These are phyloP conservation scores for Irena cyanogastra DNA, from an alignment of 2,113 vertebrate species.

Conservation along the genomic window DNA sequence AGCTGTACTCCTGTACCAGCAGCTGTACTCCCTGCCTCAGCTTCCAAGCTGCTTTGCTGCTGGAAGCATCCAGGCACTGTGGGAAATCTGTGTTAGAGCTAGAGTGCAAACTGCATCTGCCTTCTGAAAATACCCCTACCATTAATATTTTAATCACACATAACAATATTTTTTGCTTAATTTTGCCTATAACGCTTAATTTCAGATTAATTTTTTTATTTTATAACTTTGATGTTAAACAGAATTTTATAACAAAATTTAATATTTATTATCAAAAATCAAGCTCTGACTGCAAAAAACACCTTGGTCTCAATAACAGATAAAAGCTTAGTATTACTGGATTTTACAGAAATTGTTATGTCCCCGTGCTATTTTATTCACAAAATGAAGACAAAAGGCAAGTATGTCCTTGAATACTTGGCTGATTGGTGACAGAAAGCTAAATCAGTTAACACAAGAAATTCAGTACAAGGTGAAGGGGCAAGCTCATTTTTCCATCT, in stretches of 20 bases:
- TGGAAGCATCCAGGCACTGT: rapidly evolving
- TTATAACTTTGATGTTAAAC: not conserved
- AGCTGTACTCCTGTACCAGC: not conserved
- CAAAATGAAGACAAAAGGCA: not conserved
- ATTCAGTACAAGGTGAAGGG: not conserved
- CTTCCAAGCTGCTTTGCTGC: not conserved
- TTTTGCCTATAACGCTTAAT: not conserved
- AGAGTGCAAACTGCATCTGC: not conserved
- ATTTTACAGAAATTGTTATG: not conserved
- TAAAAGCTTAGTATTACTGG: not conserved
- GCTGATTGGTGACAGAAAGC: not conserved
- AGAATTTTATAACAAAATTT: not conserved
- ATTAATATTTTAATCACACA: not conserved
- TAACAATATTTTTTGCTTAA: not conserved
- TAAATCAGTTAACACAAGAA: constrained; percentile 4
- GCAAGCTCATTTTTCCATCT: constrained; percentile 50
- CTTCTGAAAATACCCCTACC: not conserved
- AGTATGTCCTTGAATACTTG: not conserved
- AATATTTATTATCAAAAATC: not conserved
- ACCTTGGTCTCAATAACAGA: not conserved
- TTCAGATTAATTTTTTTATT: not conserved
- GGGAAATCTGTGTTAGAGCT: not conserved
- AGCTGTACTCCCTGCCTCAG: not conserved
- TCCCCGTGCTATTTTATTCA: not conserved
- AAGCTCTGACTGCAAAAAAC: not conserved